Conservation (phyloP, 2,888 invertebrate species). For the Brachynemurus nebulosus region DNA sequence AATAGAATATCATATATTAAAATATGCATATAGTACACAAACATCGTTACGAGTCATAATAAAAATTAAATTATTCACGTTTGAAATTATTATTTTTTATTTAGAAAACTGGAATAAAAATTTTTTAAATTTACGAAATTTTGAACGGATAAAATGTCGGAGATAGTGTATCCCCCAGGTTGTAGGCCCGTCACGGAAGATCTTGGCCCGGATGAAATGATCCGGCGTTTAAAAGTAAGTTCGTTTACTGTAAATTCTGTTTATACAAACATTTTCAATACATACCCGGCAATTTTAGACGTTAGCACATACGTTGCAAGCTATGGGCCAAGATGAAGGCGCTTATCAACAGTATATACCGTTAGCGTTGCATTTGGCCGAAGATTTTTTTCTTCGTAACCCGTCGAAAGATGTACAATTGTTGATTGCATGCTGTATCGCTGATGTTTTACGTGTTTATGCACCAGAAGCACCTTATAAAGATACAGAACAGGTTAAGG, state of each 20-base stretch:
- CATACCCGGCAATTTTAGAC: conserved; percentile 38
- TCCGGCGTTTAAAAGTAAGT: conserved; percentile 78
- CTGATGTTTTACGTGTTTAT: conserved; percentile 90
- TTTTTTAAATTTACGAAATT: too few species aligned
- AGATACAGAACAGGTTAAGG: conserved; percentile 82
- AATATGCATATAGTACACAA: too few species aligned
- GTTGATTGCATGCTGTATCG: conserved; percentile 92
- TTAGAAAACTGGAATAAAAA: too few species aligned
- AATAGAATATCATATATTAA: too few species aligned
- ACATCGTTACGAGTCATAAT: too few species aligned
- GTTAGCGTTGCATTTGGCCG: conserved; percentile 80
- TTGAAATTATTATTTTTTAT: too few species aligned
- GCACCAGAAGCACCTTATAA: conserved; percentile 97
- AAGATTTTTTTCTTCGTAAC: conserved; percentile 85
- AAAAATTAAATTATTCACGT: too few species aligned
- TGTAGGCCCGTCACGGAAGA: conserved; percentile 92
- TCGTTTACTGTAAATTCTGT: not conserved
- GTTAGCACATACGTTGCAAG: conserved; percentile 85
- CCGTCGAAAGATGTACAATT: conserved; percentile 85
- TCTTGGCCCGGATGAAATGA: conserved; percentile 89
- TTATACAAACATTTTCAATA: too few species aligned
- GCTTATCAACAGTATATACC: conserved; percentile 86
- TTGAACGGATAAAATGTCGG: conserved; percentile 68
- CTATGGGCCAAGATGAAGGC: conserved; percentile 93
- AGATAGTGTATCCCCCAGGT: conserved; percentile 87